Conservation (phyloP, 2,888 invertebrate species). For the Nymphalis urticae region DNA sequence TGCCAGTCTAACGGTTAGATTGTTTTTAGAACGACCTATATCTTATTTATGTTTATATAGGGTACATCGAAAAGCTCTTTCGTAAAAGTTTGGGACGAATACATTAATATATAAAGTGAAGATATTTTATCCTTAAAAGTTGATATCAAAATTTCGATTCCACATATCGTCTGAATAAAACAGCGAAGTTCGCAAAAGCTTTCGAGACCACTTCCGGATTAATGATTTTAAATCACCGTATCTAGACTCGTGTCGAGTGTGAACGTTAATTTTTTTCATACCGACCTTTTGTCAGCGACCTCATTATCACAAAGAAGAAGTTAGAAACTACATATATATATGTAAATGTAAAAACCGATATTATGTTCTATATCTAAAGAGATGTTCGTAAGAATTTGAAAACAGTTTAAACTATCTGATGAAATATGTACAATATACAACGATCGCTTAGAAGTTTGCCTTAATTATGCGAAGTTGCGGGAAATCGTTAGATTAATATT, state of each 20-base stretch:
- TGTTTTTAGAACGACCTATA: too few species aligned
- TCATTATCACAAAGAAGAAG: neutral
- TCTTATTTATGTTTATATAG: too few species aligned
- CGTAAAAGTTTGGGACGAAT: too few species aligned
- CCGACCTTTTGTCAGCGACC: slow-evolving; percentile 6
- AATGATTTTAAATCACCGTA: slow-evolving; percentile 27
- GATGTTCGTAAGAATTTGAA: neutral
- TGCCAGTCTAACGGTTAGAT: too few species aligned
- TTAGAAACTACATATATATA: neutral
- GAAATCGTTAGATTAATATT: neutral
- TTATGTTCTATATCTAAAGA: neutral
- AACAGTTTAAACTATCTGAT: neutral
- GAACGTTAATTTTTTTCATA: slow-evolving; percentile 10
- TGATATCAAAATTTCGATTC: slow-evolving; percentile 2
- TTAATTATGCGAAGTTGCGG: neutral
- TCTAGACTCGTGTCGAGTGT: slow-evolving; percentile 29
- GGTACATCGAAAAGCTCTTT: too few species aligned
- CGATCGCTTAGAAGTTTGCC: neutral
- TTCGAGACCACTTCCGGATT: slow-evolving; percentile 19
- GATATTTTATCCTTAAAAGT: neutral
- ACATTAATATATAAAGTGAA: too few species aligned
- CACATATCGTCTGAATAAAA: slow-evolving; percentile 11
- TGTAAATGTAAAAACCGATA: neutral
- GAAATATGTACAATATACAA: neutral
- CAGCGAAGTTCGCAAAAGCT: slow-evolving; percentile 7